These are phyloP conservation scores for Gisinianus flammeolus DNA, from an alignment of 2,888 invertebrate species.

Conservation along the genomic window DNA sequence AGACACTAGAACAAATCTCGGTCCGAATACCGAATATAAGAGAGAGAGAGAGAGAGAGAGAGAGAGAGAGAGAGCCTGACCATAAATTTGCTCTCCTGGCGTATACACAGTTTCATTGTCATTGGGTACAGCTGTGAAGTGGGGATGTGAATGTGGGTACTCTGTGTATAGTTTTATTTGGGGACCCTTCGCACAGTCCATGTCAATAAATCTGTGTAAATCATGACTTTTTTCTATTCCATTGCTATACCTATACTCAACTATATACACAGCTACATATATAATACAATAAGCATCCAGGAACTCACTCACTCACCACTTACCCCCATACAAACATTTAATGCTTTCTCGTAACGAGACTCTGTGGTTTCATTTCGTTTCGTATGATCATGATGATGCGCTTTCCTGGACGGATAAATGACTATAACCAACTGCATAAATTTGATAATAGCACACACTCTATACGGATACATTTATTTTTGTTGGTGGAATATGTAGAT, in stretches of 20 bases:
- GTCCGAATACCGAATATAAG: too few species aligned
- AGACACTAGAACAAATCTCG: too few species aligned
- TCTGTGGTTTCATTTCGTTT: neutral
- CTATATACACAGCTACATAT: too few species aligned
- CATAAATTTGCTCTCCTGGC: slow-evolving; percentile 43
- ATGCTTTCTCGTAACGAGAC: too few species aligned
- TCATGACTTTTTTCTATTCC: slow-evolving; percentile 38
- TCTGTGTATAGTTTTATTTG: neutral
- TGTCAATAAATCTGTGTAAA: slow-evolving; percentile 41
- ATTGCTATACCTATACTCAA: too few species aligned
- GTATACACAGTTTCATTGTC: slow-evolving; percentile 25
- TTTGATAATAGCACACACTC: too few species aligned
- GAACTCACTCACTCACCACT: neutral
- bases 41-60: too few species aligned
- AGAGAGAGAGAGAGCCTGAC: slow-evolving; percentile 30
- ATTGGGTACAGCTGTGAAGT: slow-evolving; percentile 44
- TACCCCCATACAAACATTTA: neutral
- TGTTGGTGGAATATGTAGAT: too few species aligned
- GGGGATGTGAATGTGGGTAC: slow-evolving; percentile 29
- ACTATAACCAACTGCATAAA: neutral
- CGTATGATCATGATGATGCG: neutral
- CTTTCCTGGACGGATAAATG: neutral
- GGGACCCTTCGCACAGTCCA: slow-evolving; percentile 27
- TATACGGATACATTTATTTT: too few species aligned
- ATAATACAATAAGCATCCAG: too few species aligned